These are phyloP conservation scores for Drosophila funebris DNA, from an alignment of 1,140 invertebrate genomes.

Conservation along the genomic window DNA sequence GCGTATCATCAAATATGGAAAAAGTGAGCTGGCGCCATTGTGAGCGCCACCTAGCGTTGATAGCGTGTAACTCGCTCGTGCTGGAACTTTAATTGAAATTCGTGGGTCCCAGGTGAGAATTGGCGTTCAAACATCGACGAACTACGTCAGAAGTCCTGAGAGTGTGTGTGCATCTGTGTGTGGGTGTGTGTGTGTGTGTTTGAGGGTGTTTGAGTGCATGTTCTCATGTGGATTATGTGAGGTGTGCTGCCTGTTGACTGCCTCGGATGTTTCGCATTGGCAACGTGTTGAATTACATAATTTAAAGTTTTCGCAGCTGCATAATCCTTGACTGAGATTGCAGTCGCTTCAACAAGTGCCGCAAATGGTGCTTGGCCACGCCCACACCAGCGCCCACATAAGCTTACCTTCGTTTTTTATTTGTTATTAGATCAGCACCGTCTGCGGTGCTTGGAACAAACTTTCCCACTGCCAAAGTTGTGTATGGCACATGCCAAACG, in stretches of 20 bases:
- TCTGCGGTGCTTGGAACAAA: slow-evolving; percentile 35
- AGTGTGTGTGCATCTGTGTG: neutral
- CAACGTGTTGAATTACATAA: slow-evolving; percentile 81
- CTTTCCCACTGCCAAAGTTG: slow-evolving; percentile 59
- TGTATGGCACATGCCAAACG: slow-evolving; percentile 63
- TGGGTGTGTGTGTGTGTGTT: slow-evolving; percentile 6
- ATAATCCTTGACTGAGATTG: slow-evolving; percentile 64
- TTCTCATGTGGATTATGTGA: slow-evolving; percentile 31
- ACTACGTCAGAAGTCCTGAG: slow-evolving; percentile 2
- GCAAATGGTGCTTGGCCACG: slow-evolving; percentile 42
- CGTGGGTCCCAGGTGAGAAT: slow-evolving; percentile 63
- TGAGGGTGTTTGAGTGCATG: slow-evolving; percentile 15
- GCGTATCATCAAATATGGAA: slow-evolving; percentile 59
- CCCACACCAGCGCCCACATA: slow-evolving; percentile 10
- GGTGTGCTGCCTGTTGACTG: slow-evolving; percentile 50
- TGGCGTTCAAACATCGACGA: slow-evolving; percentile 57
- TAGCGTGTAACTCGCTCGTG: slow-evolving; percentile 55
- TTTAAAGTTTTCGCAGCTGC: slow-evolving; percentile 71
- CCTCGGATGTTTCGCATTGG: slow-evolving; percentile 7
- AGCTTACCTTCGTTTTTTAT: slow-evolving; percentile 12
- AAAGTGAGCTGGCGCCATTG: neutral
- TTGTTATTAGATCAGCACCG: slow-evolving; percentile 75
- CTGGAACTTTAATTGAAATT: slow-evolving; percentile 80
- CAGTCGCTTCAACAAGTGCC: slow-evolving; percentile 69
- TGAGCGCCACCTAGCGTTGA: slow-evolving; percentile 34